Conservation (phyloP, 2,888 invertebrate genomes). For the Lampropteryx suffumata region DNA sequence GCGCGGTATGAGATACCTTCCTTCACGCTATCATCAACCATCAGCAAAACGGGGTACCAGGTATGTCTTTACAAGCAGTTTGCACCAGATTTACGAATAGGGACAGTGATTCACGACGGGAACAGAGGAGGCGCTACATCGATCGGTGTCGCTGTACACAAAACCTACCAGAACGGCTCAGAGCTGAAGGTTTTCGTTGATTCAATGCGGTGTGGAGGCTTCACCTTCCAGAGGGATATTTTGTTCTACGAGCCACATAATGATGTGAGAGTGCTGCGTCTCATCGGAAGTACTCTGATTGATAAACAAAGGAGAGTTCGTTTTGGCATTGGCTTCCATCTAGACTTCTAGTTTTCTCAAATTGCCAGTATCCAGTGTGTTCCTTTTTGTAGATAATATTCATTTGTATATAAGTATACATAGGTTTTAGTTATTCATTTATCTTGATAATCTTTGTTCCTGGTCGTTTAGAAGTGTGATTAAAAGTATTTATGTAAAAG, state of each 20-base stretch:
- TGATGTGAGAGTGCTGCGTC: conserved; percentile 61
- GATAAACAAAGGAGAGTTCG: conserved; percentile 66
- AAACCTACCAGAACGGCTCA: conserved; percentile 59
- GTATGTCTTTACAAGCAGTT: conserved; percentile 68
- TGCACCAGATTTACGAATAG: conserved; percentile 61
- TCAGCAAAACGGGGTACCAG: conserved; percentile 64
- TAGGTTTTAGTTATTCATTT: conserved; percentile 77
- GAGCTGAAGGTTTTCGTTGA: conserved; percentile 74
- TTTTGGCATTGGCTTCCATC: conserved; percentile 69
- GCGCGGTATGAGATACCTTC: conserved; percentile 60
- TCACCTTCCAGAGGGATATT: conserved; percentile 68
- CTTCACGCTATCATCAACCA: conserved; percentile 61
- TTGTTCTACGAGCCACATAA: conserved; percentile 61
- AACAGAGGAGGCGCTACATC: conserved; percentile 50
- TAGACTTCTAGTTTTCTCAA: conserved; percentile 57
- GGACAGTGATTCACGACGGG: conserved; percentile 64
- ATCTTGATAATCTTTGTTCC: conserved; percentile 54
- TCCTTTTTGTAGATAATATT: conserved; percentile 65
- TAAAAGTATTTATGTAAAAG: conserved; percentile 40
- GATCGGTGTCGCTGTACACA: conserved; percentile 65
- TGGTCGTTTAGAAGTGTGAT: conserved; percentile 59
- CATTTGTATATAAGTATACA: conserved; percentile 81
- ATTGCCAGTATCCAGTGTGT: conserved; percentile 31
- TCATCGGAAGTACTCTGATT: conserved; percentile 66
- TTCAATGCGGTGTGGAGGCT: conserved; percentile 70